Conservation (phyloP, 2,888 invertebrate species). For the Tetragonula carbonaria region DNA sequence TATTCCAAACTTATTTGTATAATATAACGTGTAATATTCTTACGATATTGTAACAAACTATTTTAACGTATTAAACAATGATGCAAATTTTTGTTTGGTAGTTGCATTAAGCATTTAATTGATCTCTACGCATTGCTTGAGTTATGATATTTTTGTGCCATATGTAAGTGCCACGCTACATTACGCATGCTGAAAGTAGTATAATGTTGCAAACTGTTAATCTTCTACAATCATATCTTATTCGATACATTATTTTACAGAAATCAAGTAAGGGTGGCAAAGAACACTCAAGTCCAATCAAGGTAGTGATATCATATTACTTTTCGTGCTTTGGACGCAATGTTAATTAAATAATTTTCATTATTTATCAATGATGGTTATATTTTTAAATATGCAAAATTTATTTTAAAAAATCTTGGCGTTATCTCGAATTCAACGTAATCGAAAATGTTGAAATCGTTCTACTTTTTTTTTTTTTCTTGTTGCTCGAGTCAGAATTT, state of each 20-base stretch:
- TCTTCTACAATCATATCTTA: conserved; percentile 33
- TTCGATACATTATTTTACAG: conserved; percentile 85
- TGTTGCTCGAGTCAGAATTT: neutral
- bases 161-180: conserved; percentile 18
- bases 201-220: conserved; percentile 30
- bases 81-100: conserved; percentile 7
- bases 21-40: neutral
- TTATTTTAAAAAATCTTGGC: conserved; percentile 21
- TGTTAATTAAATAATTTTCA: conserved; percentile 11
- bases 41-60: neutral
- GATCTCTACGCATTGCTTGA: conserved; percentile 43
- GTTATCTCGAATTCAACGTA: neutral
- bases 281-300: conserved; percentile 88
- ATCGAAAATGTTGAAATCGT: neutral
- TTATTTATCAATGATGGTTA: neutral
- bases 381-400: conserved; percentile 9
- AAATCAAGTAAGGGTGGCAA: conserved; percentile 92
- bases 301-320: conserved; percentile 86
- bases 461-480: neutral
- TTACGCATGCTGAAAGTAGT: conserved; percentile 48
- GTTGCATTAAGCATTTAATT: conserved; percentile 32
- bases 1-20: no score
- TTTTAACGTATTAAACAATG: conserved; percentile 1
- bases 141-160: conserved; percentile 35
- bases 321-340: conserved; percentile 69